Percentiles rank a stretch among this genome's conserved stretches.
Evolutionary conservation across 2,888 invertebrate species (phyloP).

Genomic region (Aleiodes testaceus): DNA sequence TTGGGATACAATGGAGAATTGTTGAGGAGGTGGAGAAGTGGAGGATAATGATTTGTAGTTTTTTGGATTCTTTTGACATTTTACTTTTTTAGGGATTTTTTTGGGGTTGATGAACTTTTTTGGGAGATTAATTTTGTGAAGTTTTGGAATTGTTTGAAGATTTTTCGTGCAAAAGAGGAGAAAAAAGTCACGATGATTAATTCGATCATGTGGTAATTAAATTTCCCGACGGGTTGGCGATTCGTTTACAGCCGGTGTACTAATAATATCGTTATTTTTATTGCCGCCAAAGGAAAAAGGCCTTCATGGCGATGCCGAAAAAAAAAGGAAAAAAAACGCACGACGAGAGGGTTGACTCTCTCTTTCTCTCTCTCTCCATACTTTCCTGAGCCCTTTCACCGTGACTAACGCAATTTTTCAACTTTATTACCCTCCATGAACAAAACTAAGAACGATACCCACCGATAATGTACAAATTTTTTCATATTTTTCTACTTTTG

Average conservation of each 20-base stretch:
- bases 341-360: constrained; percentile 43
- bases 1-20: constrained; percentile 24
- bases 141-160: too few relatives aligned
- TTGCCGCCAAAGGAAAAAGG: constrained; percentile 44
- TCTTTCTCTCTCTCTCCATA: constrained; percentile 44
- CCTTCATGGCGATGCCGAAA: constrained; percentile 28
- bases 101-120: background rate
- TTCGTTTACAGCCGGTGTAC: constrained; percentile 43
- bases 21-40: background rate
- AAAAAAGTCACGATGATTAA: constrained; percentile 15
- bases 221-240: constrained; percentile 27
- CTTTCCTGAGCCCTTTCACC: constrained; percentile 55
- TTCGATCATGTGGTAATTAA: constrained; percentile 27
- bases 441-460: constrained; percentile 46
- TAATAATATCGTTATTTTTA: constrained; percentile 50
- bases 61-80: background rate
- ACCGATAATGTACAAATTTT: background rate
- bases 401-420: constrained; percentile 61
- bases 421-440: constrained; percentile 57
- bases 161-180: background rate
- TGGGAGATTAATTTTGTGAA: too few relatives aligned
- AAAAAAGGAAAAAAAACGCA: constrained; percentile 5
- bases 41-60: constrained; percentile 9
- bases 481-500: background rate
- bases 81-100: background rate